phyloP scores from a whole-genome alignment of 2,888 invertebrate genomes.

The Chironomus tentans region DNA sequence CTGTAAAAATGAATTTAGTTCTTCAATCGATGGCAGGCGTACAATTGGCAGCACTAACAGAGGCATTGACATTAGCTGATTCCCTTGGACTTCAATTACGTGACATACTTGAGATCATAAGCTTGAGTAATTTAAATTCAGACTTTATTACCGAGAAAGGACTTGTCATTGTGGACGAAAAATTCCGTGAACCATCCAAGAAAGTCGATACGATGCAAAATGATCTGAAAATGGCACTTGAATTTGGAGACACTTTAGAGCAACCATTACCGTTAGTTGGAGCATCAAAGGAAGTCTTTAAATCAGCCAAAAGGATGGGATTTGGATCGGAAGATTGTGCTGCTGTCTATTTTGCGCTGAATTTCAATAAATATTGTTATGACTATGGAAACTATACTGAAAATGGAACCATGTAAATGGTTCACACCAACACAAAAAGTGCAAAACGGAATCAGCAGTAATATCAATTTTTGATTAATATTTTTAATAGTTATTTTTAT shows the following conservation, averaged over 20 bases:
- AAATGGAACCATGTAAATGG: neutral
- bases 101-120: constrained; percentile 82
- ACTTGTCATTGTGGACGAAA: constrained; percentile 46
- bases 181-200: neutral
- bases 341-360: constrained; percentile 61
- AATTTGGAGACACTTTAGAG: constrained; percentile 79
- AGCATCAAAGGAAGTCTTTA: constrained; percentile 91
- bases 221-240: constrained; percentile 80
- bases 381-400: neutral
- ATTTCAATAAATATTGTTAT: neutral
- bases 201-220: constrained; percentile 84
- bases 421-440: neutral
- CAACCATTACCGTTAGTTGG: constrained; percentile 87
- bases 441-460: neutral
- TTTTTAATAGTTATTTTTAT: too few species aligned
- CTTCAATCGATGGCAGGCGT: constrained; percentile 86
- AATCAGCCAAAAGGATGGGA: constrained; percentile 89
- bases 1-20: constrained; percentile 89
- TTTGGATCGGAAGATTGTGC: constrained; percentile 90
- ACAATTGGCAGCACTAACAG: constrained; percentile 80
- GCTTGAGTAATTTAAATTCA: constrained; percentile 72
- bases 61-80: constrained; percentile 84
- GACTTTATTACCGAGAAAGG: constrained; percentile 78
- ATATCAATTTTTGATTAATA: too few species aligned
- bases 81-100: constrained; percentile 81